These are phyloP conservation scores for Propithecus coquereli DNA, from an alignment of 2,113 vertebrate species.

Conservation along the genomic window DNA sequence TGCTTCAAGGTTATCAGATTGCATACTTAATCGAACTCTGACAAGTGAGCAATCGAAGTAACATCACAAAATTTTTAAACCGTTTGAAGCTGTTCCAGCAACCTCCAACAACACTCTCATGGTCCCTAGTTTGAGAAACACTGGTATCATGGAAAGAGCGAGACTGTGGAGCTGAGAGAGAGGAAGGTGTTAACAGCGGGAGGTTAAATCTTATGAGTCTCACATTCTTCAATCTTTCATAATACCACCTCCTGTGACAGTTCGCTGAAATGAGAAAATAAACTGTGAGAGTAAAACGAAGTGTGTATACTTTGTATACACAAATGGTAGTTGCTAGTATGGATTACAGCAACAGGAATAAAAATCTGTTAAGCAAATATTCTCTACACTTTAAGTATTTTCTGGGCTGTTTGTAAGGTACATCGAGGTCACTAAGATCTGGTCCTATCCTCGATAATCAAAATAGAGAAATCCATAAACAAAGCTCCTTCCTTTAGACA, in stretches of 20 bases:
- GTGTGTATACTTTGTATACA: neutral
- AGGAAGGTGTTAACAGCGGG: neutral
- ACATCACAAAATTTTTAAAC: neutral
- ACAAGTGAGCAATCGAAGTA: neutral
- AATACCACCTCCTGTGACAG: neutral
- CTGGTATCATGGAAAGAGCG: neutral
- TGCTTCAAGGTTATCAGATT: neutral
- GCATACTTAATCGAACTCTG: neutral
- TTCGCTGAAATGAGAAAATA: neutral
- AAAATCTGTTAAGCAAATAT: neutral
- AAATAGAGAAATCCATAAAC: neutral
- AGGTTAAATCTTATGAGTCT: neutral
- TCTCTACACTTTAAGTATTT: neutral
- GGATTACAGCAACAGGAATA: neutral
- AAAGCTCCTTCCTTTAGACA: neutral
- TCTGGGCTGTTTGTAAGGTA: neutral
- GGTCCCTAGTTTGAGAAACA: neutral
- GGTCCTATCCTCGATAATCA: neutral
- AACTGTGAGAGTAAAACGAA: neutral
- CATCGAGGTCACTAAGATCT: neutral
- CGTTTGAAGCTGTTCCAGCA: neutral
- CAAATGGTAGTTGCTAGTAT: neutral
- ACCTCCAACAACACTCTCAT: neutral
- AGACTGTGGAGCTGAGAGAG: neutral
- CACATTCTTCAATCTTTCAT: neutral